Percentiles rank a stretch among this genome's conserved stretches.
Conservation (phyloP, 2,888 invertebrate genomes). For the Tetragonula carbonaria region DNA sequence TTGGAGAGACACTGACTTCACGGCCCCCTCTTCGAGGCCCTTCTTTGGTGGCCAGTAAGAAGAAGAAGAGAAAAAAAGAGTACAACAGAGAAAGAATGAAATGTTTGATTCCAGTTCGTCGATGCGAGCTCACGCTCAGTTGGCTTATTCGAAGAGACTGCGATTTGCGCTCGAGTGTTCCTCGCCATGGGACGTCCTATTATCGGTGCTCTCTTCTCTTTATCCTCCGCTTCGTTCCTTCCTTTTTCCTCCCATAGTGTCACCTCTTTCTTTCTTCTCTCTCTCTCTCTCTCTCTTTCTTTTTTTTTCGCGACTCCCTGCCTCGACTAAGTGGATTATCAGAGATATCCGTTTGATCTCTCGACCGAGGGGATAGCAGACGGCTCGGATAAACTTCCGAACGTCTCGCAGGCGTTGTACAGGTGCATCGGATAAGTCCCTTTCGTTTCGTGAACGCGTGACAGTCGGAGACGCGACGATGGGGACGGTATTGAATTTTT, state of each 20-base stretch:
- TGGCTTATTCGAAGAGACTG: constrained; percentile 53
- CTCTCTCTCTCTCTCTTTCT: background rate
- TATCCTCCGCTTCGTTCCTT: constrained; percentile 11
- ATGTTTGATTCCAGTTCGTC: constrained; percentile 44
- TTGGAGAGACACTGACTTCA: constrained; percentile 49
- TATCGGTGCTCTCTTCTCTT: constrained; percentile 64
- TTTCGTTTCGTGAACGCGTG: constrained; percentile 43
- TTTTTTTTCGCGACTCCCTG: constrained; percentile 58
- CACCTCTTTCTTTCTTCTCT: background rate
- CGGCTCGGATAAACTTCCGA: constrained; percentile 65
- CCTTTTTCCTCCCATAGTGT: too few species aligned
- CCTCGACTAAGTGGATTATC: constrained; percentile 74
- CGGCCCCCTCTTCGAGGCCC: constrained; percentile 31
- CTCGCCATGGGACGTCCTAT: constrained; percentile 70
- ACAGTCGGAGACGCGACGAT: constrained; percentile 30
- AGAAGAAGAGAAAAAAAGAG: background rate
- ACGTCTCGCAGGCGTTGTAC: constrained; percentile 52
- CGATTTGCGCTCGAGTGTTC: constrained; percentile 65
- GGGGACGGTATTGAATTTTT: constrained; percentile 45
- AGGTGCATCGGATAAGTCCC: constrained; percentile 64
- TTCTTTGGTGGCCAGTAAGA: constrained; percentile 1
- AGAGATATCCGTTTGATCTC: constrained; percentile 76
- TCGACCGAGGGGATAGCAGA: constrained; percentile 44
- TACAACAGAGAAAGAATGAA: background rate
- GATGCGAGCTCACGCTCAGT: constrained; percentile 64